Conservation (phyloP, 2,113 vertebrate genomes). For the Xiphophorus couchianus region DNA sequence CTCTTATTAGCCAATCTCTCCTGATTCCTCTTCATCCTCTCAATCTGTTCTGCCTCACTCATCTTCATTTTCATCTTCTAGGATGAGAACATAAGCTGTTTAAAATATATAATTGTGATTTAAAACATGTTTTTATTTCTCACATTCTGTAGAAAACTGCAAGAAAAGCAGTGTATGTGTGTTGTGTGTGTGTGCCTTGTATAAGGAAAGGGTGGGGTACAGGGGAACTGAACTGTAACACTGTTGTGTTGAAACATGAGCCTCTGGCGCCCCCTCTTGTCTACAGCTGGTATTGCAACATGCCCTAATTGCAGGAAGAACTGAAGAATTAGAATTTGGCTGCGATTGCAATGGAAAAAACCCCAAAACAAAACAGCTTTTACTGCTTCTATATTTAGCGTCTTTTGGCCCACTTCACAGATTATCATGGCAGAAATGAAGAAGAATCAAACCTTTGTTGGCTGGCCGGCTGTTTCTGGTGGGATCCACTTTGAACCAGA, state of each 20-base stretch:
- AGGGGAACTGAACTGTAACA: conserved; percentile 3
- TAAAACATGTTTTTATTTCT: background rate
- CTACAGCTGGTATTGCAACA: conserved; percentile 47
- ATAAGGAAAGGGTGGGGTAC: conserved; percentile 30
- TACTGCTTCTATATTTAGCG: conserved; percentile 63
- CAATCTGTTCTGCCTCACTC: conserved; percentile 76
- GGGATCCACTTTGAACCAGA: conserved; percentile 65
- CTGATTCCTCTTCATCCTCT: conserved; percentile 73
- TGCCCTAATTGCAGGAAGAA: conserved; percentile 75
- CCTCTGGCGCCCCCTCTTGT: conserved; percentile 59
- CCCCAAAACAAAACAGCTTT: conserved; percentile 37
- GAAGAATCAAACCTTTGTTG: conserved; percentile 71
- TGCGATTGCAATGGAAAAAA: conserved; percentile 54
- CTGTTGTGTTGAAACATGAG: conserved; percentile 14
- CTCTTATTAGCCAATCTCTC: conserved; percentile 67
- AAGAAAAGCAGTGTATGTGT: background rate
- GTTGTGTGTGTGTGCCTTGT: background rate
- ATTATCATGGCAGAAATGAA: conserved; percentile 24
- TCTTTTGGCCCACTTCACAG: conserved; percentile 23
- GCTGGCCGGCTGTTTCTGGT: conserved; percentile 57
- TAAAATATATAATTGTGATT: background rate
- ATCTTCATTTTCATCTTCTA: conserved; percentile 72
- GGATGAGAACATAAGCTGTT: conserved; percentile 9
- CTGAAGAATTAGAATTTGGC: conserved; percentile 71
- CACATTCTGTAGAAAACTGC: background rate